A percentile compares a stretch with the other conserved stretches of the same genome.
Evolutionary conservation across 2,113 vertebrate species (phyloP).

Genomic region (Rhinoptilus africanus): DNA sequence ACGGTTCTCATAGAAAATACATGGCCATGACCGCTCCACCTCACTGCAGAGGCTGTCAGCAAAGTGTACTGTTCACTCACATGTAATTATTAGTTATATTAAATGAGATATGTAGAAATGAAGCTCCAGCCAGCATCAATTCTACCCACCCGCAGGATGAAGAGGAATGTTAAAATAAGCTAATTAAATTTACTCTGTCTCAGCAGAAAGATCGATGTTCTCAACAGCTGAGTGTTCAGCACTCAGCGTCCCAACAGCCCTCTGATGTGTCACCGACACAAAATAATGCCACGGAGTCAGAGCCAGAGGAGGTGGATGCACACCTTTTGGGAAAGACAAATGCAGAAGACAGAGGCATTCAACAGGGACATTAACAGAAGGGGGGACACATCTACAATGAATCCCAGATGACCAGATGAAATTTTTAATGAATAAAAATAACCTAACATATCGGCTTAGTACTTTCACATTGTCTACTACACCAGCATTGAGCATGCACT

Average conservation of each 20-base stretch:
- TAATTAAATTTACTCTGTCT: conserved; percentile 54
- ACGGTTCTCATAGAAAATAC: conserved; percentile 8
- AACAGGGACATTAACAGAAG: not conserved
- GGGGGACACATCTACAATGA: not conserved
- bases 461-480: not conserved
- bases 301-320: not conserved
- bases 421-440: not conserved
- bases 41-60: not conserved
- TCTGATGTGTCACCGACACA: not conserved
- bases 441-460: not conserved
- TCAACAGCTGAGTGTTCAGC: not conserved
- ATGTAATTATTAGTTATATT: conserved; percentile 9
- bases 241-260: not conserved
- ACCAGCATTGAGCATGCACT: not conserved
- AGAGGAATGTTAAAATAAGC: conserved; percentile 32
- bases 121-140: conserved; percentile 36
- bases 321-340: not conserved
- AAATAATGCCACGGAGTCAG: not conserved
- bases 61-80: not conserved
- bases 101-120: not conserved
- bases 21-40: not conserved
- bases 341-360: not conserved
- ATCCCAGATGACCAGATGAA: not conserved
- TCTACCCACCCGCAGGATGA: not conserved
- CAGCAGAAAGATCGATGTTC: conserved; percentile 29